These are phyloP conservation scores for Diorhabda carinulata DNA, from an alignment of 1,140 invertebrate species.

Conservation along the genomic window DNA sequence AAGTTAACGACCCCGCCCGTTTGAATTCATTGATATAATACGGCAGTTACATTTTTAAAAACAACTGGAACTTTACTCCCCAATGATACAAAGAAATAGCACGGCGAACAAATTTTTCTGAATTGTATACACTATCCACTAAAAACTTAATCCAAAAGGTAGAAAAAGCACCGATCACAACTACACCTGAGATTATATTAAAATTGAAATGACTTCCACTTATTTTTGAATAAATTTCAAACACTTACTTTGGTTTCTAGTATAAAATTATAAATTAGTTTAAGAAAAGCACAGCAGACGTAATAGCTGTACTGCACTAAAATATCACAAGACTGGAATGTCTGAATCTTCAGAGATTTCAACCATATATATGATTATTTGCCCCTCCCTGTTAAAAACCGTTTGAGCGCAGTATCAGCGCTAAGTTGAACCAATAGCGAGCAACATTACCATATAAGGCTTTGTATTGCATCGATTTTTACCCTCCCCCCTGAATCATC, in stretches of 20 bases:
- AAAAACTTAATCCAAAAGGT: neutral
- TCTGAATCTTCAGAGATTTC: slow-evolving; percentile 30
- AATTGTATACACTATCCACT: neutral
- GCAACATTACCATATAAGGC: slow-evolving; percentile 49
- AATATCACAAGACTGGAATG: slow-evolving; percentile 40
- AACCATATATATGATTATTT: slow-evolving; percentile 39
- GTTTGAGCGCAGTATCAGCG: slow-evolving; percentile 28
- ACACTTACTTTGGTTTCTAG: slow-evolving; percentile 24
- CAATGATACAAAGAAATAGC: too few species aligned
- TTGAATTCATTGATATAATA: neutral
- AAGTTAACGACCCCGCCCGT: neutral
- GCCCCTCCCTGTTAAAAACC: slow-evolving; percentile 29
- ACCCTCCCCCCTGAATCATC: slow-evolving; percentile 25
- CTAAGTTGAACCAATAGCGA: slow-evolving; percentile 42
- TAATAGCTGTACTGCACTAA: slow-evolving; percentile 10
- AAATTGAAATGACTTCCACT: neutral
- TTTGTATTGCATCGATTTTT: slow-evolving; percentile 43
- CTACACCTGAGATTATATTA: slow-evolving; percentile 13
- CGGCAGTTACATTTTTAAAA: neutral
- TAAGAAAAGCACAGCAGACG: slow-evolving; percentile 10
- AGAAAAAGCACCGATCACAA: neutral
- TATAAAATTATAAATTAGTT: slow-evolving; percentile 22
- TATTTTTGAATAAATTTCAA: slow-evolving; percentile 7
- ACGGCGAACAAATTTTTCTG: too few species aligned
- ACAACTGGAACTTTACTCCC: neutral